Conservation (phyloP, 2,797 vertebrate genomes). For the Poeciliopsis turneri region DNA sequence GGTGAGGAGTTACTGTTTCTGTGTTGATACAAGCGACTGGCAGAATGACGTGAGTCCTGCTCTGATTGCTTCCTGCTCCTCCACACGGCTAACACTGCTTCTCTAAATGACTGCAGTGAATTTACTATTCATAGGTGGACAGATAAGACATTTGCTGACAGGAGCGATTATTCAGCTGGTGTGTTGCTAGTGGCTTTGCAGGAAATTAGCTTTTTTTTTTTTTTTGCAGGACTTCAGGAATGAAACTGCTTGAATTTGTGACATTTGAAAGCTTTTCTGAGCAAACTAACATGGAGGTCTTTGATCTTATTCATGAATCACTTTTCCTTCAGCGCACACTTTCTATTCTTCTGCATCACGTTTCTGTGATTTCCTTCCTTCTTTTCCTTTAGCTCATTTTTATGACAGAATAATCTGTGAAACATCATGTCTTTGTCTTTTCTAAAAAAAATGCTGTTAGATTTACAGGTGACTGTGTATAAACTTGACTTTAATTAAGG, state of each 20-base stretch:
- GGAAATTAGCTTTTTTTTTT: constrained; percentile 25
- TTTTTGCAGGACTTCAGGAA: constrained; percentile 5
- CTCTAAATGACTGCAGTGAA: constrained; percentile 21
- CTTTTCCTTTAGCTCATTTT: constrained; percentile 1
- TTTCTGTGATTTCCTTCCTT: not conserved
- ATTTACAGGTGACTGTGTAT: not conserved
- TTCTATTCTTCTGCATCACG: no score
- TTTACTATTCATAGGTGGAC: constrained; percentile 56
- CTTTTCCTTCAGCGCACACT: not conserved
- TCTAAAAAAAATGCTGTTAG: not conserved
- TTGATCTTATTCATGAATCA: not conserved
- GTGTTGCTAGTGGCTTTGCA: constrained; percentile 31
- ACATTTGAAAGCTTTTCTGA: constrained; percentile 4
- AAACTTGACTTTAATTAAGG: not conserved
- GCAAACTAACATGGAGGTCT: constrained; percentile 21
- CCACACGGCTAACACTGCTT: constrained; percentile 5
- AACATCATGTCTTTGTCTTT: not conserved
- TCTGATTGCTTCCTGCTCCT: constrained; percentile 31
- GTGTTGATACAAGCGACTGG: constrained; percentile 33
- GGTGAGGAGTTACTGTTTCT: constrained; percentile 29
- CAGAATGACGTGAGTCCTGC: constrained; percentile 37
- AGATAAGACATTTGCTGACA: constrained; percentile 40
- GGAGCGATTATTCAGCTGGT: constrained; percentile 28
- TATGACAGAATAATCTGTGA: not conserved
- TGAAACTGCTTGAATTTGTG: constrained; percentile 18